Conservation (phyloP, 1,140 invertebrate species). For the Wasmannia auropunctata region DNA sequence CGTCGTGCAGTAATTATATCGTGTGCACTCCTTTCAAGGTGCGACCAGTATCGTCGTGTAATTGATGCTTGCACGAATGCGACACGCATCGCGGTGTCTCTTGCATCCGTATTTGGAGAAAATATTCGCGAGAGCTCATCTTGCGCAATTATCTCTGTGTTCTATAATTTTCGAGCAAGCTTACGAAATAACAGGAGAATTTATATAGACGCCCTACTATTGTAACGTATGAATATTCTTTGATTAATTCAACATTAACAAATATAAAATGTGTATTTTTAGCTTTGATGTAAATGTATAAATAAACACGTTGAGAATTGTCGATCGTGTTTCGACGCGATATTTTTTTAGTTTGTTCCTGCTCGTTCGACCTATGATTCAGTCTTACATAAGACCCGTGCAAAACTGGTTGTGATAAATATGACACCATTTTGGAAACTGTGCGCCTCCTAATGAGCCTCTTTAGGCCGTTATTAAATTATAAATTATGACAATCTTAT, state of each 20-base stretch:
- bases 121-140: background rate
- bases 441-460: conserved; percentile 80
- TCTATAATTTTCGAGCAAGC: background rate
- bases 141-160: background rate
- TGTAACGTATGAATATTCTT: background rate
- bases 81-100: background rate
- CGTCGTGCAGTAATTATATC: conserved; percentile 15
- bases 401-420: conserved; percentile 80
- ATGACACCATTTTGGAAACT: conserved; percentile 79
- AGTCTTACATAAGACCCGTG: background rate
- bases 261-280: background rate
- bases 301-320: background rate
- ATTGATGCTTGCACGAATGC: background rate
- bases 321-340: background rate
- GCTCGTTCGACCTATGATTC: background rate
- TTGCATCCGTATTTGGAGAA: background rate
- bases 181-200: background rate
- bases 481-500: conserved; percentile 83
- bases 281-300: background rate
- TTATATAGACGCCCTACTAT: background rate
- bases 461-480: conserved; percentile 82
- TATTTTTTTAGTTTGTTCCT: background rate
- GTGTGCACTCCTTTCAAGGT: conserved; percentile 1
- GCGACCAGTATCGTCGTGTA: background rate
- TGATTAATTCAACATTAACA: background rate